Conservation (phyloP, 2,113 vertebrate genomes). For the Silurus meridionalis region DNA sequence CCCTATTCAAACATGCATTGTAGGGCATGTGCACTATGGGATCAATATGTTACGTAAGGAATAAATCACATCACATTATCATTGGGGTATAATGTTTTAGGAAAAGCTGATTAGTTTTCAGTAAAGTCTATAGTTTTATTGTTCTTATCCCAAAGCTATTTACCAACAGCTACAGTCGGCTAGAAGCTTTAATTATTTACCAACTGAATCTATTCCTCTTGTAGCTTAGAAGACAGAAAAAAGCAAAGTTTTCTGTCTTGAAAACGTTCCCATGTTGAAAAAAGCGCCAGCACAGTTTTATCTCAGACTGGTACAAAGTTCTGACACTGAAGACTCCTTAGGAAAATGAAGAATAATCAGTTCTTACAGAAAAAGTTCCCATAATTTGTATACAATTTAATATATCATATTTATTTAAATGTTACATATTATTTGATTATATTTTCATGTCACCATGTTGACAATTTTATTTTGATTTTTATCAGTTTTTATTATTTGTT, state of each 20-base stretch:
- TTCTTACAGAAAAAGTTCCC: not conserved
- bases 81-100: not conserved
- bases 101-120: not conserved
- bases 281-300: not conserved
- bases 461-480: not conserved
- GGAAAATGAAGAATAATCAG: not conserved
- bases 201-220: not conserved
- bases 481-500: not conserved
- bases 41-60: not conserved
- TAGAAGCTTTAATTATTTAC: not conserved
- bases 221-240: not conserved
- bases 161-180: too few relatives aligned
- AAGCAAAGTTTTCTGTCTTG: not conserved
- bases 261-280: not conserved
- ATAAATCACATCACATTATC: too few relatives aligned
- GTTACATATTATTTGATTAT: not conserved
- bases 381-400: not conserved
- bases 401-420: too few relatives aligned
- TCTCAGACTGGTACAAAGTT: not conserved
- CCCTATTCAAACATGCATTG: not conserved
- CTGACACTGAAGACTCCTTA: not conserved
- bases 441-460: not conserved
- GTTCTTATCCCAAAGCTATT: not conserved
- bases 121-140: not conserved
- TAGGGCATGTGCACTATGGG: not conserved